Percentiles rank a stretch among this genome's conserved stretches.
These are phyloP conservation scores for Calliphora vomitoria DNA, from an alignment of 2,888 invertebrate species.

Conservation along the genomic window DNA sequence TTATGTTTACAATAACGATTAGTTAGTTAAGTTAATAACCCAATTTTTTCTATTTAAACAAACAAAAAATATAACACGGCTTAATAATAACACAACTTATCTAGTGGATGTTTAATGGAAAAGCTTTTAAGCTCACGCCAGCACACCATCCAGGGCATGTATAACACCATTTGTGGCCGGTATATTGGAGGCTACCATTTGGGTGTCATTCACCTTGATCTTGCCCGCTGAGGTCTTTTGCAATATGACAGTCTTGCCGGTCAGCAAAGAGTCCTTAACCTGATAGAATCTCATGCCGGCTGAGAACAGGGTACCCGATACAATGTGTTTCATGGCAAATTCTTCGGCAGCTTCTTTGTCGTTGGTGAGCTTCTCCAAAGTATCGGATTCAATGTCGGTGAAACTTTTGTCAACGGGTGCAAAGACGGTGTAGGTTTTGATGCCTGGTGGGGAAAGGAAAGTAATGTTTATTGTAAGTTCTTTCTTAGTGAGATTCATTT, in stretches of 20 bases:
- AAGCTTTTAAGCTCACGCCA: constrained; percentile 84
- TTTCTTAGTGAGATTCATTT: not conserved
- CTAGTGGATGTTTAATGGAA: not conserved
- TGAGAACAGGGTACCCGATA: constrained; percentile 92
- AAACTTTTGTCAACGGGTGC: constrained; percentile 94
- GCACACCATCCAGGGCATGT: constrained; percentile 90
- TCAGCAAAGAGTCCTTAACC: constrained; percentile 91
- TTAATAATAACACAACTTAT: constrained; percentile 70
- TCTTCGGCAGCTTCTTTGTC: constrained; percentile 89
- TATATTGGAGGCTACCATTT: constrained; percentile 93
- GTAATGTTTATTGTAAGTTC: not conserved
- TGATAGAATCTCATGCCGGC: constrained; percentile 95
- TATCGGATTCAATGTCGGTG: constrained; percentile 87
- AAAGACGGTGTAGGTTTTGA: constrained; percentile 93
- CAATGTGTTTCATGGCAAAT: constrained; percentile 90
- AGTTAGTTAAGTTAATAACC: constrained; percentile 7
- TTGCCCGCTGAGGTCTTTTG: constrained; percentile 91
- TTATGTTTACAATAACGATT: not conserved
- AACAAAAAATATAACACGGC: constrained; percentile 36
- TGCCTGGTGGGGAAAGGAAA: constrained; percentile 85
- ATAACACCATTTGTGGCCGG: constrained; percentile 95
- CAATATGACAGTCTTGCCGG: constrained; percentile 90
- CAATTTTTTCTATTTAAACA: constrained; percentile 54
- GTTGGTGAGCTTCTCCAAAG: constrained; percentile 87
- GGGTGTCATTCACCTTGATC: constrained; percentile 93